Evolutionary conservation across 2,113 vertebrate species (phyloP), one percentile per base, ranked within the genome.

Genomic region (Tyrannus savana): DNA sequence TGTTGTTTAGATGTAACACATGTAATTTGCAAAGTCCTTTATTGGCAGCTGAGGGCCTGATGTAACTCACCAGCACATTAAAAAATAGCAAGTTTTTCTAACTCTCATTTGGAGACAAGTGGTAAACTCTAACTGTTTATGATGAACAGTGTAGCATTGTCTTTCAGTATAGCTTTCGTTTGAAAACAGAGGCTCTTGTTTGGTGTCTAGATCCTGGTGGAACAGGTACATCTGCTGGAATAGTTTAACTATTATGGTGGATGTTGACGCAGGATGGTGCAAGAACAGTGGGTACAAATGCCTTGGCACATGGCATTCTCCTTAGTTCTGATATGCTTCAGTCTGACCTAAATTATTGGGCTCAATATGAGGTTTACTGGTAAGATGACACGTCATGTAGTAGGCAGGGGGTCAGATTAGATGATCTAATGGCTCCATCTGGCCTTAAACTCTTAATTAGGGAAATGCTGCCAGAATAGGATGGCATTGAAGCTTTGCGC

Each of bases 341-440:
- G 46, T 72, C 69, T 82, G 74, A 89, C 91, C 68, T 91, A 52
- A 78, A 78, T 92, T 92, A 64, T 6, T 92, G 39, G 63, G 39
- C 52, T 63, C 30, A 44, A 2, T 90, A 22, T 42, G 56, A 85
- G 50, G 35, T 62, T 93, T 90, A 67, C 63, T 84, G 62, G 87
- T 93, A 74, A 94, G 94, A 74, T 0, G 5, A 85, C 63, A 91
- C 14, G 37, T 95, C 89, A 93, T 87, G 33, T n/a, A 27, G 5
- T 67, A 93, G 87, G 82, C 72, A 74, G 89, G 78, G 67, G 63
- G 59, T 93, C 91, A 95, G 75, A 91, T 96, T 94, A 95, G 78
- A 71, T 94, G 91, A 96, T 95, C 84, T 95, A 93, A 91, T 93
- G 82, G 78, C 33, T 96, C 91, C 91, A 93, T 89, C 82, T 95